These are phyloP conservation scores for Psittacula cyanocephala DNA, from an alignment of 2,113 vertebrate species.

Conservation along the genomic window DNA sequence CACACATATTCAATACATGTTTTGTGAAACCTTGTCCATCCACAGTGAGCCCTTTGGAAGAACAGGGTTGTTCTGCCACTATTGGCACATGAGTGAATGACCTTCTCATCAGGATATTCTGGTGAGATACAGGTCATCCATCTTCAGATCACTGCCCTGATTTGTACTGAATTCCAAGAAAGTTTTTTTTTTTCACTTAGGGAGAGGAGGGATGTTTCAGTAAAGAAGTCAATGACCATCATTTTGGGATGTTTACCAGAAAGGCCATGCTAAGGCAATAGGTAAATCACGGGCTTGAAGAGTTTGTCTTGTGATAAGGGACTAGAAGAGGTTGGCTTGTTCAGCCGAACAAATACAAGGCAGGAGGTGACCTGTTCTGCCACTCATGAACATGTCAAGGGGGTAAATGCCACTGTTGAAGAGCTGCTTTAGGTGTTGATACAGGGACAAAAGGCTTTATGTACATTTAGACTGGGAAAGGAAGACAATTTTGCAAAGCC, in stretches of 20 bases:
- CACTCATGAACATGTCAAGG: background rate
- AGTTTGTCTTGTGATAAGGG: background rate
- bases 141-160: background rate
- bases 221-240: background rate
- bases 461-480: background rate
- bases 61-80: background rate
- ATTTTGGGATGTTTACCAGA: background rate
- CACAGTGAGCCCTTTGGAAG: fast-evolving
- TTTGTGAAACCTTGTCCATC: background rate
- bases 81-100: background rate
- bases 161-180: background rate
- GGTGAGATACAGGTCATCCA: background rate
- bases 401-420: background rate
- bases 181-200: background rate
- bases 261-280: background rate
- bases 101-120: background rate
- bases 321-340: background rate
- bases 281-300: background rate
- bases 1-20: background rate
- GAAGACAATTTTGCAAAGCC: background rate
- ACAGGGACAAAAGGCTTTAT: background rate
- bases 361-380: background rate
- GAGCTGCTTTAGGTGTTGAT: background rate
- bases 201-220: background rate
- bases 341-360: background rate